These are phyloP conservation scores for Pollimyrus isidori DNA, from an alignment of 2,113 vertebrate genomes.

Conservation along the genomic window DNA sequence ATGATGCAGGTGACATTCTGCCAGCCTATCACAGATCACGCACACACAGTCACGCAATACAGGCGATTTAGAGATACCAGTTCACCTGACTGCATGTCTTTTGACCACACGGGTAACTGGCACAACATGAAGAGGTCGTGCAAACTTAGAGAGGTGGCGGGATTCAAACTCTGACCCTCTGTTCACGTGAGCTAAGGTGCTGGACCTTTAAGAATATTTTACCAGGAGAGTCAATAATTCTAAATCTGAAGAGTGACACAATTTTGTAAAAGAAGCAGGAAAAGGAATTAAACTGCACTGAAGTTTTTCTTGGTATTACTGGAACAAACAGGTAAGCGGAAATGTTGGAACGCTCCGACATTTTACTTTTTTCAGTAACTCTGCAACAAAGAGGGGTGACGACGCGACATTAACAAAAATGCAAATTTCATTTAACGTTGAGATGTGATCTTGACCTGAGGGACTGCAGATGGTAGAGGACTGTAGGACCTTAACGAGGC, in stretches of 20 bases:
- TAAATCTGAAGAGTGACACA: not conserved
- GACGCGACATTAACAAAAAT: not conserved
- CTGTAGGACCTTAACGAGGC: not conserved
- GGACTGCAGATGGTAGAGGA: not conserved
- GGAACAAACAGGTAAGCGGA: not conserved
- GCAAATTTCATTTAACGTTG: not conserved
- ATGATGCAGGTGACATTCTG: not conserved
- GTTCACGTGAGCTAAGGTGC: not conserved
- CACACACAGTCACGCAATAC: not conserved
- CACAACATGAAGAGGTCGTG: not conserved
- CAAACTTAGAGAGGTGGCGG: not conserved
- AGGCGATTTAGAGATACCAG: not conserved
- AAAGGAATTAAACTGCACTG: not conserved
- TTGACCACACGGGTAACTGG: not conserved
- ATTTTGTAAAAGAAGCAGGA: not conserved
- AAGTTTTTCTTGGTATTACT: not conserved
- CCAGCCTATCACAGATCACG: not conserved
- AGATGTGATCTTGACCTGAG: not conserved
- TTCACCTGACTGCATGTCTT: not conserved
- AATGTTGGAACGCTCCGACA: no score
- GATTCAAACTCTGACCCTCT: not conserved
- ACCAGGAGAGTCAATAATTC: not conserved
- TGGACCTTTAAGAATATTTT: not conserved
- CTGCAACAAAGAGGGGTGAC: not conserved
- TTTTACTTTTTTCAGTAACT: not conserved